phyloP scores from a whole-genome alignment of 2,888 invertebrate genomes.

The Nomada hirtipes region DNA sequence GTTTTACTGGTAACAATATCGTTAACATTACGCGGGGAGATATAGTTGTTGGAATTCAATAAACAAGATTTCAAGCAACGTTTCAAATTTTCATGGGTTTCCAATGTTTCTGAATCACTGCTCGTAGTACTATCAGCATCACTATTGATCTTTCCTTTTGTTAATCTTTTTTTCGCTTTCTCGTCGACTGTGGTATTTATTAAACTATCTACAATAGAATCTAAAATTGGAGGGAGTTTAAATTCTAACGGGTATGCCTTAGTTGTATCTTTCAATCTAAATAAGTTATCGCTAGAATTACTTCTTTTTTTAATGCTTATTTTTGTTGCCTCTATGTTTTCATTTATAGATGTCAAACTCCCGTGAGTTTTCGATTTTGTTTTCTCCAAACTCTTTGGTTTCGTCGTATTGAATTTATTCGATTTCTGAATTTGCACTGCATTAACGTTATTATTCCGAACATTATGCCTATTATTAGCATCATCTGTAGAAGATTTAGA shows the following conservation, averaged over 20 bases:
- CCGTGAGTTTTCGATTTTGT: slow-evolving; percentile 76
- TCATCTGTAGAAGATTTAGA: slow-evolving; percentile 86
- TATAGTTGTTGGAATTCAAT: slow-evolving; percentile 61
- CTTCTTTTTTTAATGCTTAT: slow-evolving; percentile 77
- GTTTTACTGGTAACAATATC: slow-evolving; percentile 34
- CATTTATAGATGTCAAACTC: slow-evolving; percentile 79
- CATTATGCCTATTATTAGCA: slow-evolving; percentile 66
- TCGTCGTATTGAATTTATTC: slow-evolving; percentile 71
- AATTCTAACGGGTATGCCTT: slow-evolving; percentile 78
- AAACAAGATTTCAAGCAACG: slow-evolving; percentile 75
- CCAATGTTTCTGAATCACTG: slow-evolving; percentile 79
- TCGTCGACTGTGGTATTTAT: slow-evolving; percentile 74
- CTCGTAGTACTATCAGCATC: slow-evolving; percentile 67
- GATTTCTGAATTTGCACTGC: slow-evolving; percentile 75
- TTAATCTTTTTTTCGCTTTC: slow-evolving; percentile 44
- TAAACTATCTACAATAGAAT: slow-evolving; percentile 89
- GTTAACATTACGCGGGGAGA: slow-evolving; percentile 40
- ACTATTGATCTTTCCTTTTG: slow-evolving; percentile 11
- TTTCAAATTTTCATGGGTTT: slow-evolving; percentile 78
- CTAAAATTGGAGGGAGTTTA: slow-evolving; percentile 89
- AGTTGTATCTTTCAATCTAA: slow-evolving; percentile 69
- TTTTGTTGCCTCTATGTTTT: slow-evolving; percentile 77
- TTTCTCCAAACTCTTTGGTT: slow-evolving; percentile 74
- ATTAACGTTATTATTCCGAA: slow-evolving; percentile 72
- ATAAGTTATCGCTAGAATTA: slow-evolving; percentile 78